Evolutionary conservation across 2,888 invertebrate genomes (phyloP), one percentile per base, ranked within the genome.

Genomic region (Sipunculus nudus): DNA sequence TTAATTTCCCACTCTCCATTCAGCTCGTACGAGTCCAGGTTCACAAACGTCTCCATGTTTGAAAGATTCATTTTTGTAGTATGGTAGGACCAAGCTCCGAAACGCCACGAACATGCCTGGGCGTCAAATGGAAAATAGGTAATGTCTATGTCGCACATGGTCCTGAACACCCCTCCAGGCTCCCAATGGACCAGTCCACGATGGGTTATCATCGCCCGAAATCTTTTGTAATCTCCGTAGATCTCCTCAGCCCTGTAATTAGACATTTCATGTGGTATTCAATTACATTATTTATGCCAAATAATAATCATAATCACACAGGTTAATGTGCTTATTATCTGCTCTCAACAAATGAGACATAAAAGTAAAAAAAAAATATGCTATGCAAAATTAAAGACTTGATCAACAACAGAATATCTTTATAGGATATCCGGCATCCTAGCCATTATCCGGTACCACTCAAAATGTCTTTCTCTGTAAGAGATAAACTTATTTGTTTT

Each of bases 81-180:
- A 56, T 70, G 67, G 58, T 70, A 70, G 2, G 67, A 64, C 70
- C 70, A 68, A 26, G 67, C 58, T 1, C 58, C 50, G 45, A 53
- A 53, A 19, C 35, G 31, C 26, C 46, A 32, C 26, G 54, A 39
- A 31, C 64, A 57, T 13, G 47, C 41, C 52, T 71, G 71, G 16
- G 65, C 65, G 41, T 71, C 71, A 53, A 71, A 71, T 4, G 71
- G 71, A 50, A 66, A 71, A 58, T 64, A 68, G n/a, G 70, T 70
- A 57, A 71, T 71, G 57, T 71, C 70, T n/a, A 71, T 71, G 43
- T 62, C 59, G 45, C 71, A 71, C 67, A 68, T 68, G 3, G 71
- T 71, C 52, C 63, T 68, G 52, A 71, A 71, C 13, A 63, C 50
- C 1, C 63, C 71, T 25, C 71, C 71, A 4, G 71, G 71, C 56